A percentile compares a stretch with the other conserved stretches of the same genome.
Evolutionary conservation across 2,888 invertebrate genomes (phyloP).

Genomic region (Xylota segnis): DNA sequence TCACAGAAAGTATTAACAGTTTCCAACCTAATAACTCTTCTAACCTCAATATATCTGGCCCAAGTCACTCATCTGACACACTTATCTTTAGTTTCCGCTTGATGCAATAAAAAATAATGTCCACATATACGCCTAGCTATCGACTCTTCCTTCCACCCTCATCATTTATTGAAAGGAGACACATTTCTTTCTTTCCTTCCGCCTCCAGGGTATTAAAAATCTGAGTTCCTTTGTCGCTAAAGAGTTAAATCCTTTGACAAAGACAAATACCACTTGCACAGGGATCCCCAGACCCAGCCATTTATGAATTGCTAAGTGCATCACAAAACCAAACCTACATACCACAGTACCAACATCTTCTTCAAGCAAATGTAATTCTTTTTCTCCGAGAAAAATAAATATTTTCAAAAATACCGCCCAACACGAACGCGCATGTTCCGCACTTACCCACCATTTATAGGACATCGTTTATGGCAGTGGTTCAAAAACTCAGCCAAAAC

Average conservation of each 20-base stretch:
- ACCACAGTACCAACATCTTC: neutral
- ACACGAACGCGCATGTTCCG: conserved; percentile 43
- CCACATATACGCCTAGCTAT: no score
- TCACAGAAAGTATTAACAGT: no score
- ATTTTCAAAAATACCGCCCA: conserved; percentile 54
- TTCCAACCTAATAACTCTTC: no score
- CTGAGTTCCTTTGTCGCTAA: neutral
- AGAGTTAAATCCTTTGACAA: neutral
- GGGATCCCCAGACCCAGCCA: neutral
- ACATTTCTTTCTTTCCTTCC: neutral
- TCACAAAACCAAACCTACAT: neutral
- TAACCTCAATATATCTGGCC: no score
- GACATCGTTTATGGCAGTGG: conserved; percentile 45
- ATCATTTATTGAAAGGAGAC: neutral
- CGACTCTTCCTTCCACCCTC: no score
- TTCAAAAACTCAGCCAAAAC: conserved; percentile 39
- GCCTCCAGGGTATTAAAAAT: neutral
- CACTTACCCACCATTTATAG: conserved; percentile 53
- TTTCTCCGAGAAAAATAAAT: conserved; percentile 1
- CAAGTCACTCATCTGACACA: no score
- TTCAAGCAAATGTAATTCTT: neutral
- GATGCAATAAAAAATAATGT: no score
- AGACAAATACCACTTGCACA: neutral
- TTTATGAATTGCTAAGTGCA: neutral
- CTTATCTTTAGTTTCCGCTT: no score